Evolutionary conservation across 92 coral and sea anemone genomes (phyloP), one percentile per base, ranked within the genome.

Genomic region (Phenganax subtilis): DNA sequence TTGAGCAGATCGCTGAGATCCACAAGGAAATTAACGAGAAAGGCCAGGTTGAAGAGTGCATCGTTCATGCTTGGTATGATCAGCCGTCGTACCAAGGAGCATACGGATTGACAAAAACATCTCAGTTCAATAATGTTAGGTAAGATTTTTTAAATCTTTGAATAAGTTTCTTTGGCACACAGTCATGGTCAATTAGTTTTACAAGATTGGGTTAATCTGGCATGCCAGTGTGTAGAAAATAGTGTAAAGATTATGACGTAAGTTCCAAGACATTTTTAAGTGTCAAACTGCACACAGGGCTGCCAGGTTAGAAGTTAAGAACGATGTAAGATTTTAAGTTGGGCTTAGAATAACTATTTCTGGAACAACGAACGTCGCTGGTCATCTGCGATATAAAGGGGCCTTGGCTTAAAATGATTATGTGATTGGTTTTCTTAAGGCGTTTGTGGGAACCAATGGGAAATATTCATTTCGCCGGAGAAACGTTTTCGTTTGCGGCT

Each of bases 61-160:
- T 83, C 62, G 88, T 85, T 78, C 75, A 58, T 54, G 88, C 85
- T 62, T 85, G 88, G 88, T 80, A 80, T 80, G 80, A 80, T 80
- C 79, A 79, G 1, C 87, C 87, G 58, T 71, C 87, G 73, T 82
- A 82, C 28, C 86, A 75, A 75, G 86, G 86, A 6, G 82, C 82
- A 29, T 75, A 54, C 75, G 82, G 58, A 73, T 28, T 85, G 14
- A 76, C 79, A 63, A 85, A 85, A 74, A 75, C 87, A 62, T 67
- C 58, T 67, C 87, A 85, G 84, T 77, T 75, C 70, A 73, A 80
- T 31, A 85, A 85, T 69, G 72, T 85, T 57, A 80, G 84, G 70
- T 59, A 70, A 69, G 16, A 59, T 20, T 59, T 20, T 59, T 0
- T 6, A 30, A 69, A 30, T 14, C 15, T 69, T 0, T 30, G 2